Percentiles rank a stretch among this genome's conserved stretches.
Evolutionary conservation across 2,888 invertebrate species (phyloP).

Genomic region (Melanchra persicariae): DNA sequence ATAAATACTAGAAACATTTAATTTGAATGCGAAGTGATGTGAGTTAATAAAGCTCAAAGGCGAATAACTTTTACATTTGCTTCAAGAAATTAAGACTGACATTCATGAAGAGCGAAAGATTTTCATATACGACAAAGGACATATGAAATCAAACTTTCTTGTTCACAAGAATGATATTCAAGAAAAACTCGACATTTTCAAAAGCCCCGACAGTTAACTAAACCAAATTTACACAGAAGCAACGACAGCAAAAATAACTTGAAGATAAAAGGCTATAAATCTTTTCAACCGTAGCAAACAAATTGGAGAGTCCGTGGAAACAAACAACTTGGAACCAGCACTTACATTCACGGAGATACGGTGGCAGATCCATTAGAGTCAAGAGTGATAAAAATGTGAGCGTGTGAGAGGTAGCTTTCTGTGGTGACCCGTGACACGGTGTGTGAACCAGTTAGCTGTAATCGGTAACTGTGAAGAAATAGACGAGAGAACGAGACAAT

Average conservation of each 20-base stretch:
- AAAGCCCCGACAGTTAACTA: slow-evolving; percentile 27
- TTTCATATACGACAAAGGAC: neutral
- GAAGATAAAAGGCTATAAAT: slow-evolving; percentile 58
- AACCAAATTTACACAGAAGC: slow-evolving; percentile 42
- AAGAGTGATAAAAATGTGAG: slow-evolving; percentile 51
- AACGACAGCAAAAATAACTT: slow-evolving; percentile 38
- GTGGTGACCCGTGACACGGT: slow-evolving; percentile 21
- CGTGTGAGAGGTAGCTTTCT: slow-evolving; percentile 39
- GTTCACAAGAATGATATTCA: slow-evolving; percentile 1
- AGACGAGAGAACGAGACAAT: neutral
- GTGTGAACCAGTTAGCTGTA: neutral
- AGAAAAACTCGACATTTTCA: slow-evolving; percentile 4
- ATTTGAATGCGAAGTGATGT: neutral
- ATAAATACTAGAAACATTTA: slow-evolving; percentile 1
- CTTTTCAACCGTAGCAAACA: slow-evolving; percentile 41
- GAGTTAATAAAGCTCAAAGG: neutral
- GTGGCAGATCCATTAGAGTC: slow-evolving; percentile 53
- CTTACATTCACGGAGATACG: slow-evolving; percentile 55
- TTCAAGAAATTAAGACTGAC: neutral
- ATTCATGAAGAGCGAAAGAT: slow-evolving; percentile 2
- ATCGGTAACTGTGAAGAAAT: neutral
- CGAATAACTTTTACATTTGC: neutral
- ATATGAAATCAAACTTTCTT: neutral
- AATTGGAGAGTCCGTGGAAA: slow-evolving; percentile 43
- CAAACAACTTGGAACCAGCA: slow-evolving; percentile 57